Percentiles rank a stretch among this genome's conserved stretches.
These are phyloP conservation scores for Thalpophila matura DNA, from an alignment of 2,888 invertebrate species.

Conservation along the genomic window DNA sequence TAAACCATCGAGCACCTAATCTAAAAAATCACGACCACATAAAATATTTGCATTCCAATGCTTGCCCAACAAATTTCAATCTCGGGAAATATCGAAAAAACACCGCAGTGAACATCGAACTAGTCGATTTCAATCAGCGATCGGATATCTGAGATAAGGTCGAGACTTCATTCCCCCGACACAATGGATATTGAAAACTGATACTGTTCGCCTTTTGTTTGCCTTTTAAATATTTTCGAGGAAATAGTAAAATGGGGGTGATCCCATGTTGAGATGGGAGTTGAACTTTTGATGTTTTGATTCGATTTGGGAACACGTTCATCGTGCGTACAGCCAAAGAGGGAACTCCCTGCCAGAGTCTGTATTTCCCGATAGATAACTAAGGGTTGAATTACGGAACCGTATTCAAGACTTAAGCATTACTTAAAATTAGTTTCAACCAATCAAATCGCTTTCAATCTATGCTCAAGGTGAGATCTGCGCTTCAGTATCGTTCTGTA, in stretches of 20 bases:
- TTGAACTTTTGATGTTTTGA: slow-evolving; percentile 17
- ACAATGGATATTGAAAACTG: slow-evolving; percentile 65
- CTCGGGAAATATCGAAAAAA: slow-evolving; percentile 57
- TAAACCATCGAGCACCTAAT: slow-evolving; percentile 31
- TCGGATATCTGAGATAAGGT: slow-evolving; percentile 63
- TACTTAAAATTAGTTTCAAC: too few species aligned
- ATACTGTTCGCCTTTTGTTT: slow-evolving; percentile 60
- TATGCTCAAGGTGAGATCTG: too few species aligned
- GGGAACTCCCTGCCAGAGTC: too few species aligned
- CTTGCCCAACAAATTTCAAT: slow-evolving; percentile 59
- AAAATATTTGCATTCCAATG: slow-evolving; percentile 58
- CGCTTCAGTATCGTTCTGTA: too few species aligned
- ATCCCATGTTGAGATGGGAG: background rate
- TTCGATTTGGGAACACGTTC: too few species aligned
- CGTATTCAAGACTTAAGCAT: too few species aligned
- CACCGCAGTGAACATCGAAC: slow-evolving; percentile 55
- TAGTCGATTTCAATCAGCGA: slow-evolving; percentile 62
- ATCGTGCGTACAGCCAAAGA: too few species aligned
- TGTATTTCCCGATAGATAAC: too few species aligned
- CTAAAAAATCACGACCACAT: slow-evolving; percentile 36
- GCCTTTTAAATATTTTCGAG: slow-evolving; percentile 62
- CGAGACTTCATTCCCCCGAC: slow-evolving; percentile 61
- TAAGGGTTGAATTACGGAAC: too few species aligned
- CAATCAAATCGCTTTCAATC: too few species aligned
- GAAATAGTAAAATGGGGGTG: slow-evolving; percentile 27